phyloP scores from a whole-genome alignment of 2,113 vertebrate species.

The Microcebus ravelobensis region DNA sequence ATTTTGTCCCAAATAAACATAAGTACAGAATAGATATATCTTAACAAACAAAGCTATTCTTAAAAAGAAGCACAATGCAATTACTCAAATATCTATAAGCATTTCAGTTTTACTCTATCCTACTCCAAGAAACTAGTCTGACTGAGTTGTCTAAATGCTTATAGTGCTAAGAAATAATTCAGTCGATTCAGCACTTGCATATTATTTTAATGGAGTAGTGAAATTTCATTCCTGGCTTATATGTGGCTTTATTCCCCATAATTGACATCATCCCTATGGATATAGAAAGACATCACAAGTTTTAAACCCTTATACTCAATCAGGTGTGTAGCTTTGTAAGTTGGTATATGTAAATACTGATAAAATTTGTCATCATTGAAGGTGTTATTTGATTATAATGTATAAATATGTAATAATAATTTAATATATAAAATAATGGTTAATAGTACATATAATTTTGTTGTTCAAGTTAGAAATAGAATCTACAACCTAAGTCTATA shows the following conservation, averaged over 20 bases:
- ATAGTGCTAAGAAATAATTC: slow-evolving; percentile 30
- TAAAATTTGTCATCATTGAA: neutral
- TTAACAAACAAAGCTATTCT: neutral
- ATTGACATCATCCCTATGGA: slow-evolving; percentile 32
- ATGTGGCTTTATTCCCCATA: slow-evolving; percentile 52
- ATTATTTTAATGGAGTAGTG: slow-evolving; percentile 44
- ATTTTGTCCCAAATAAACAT: neutral
- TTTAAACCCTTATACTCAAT: slow-evolving; percentile 43
- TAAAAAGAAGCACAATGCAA: neutral
- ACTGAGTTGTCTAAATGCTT: slow-evolving; percentile 53
- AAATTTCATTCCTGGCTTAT: slow-evolving; percentile 48
- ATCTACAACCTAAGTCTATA: neutral
- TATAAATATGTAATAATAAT: neutral
- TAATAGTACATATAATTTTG: neutral
- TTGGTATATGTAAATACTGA: neutral
- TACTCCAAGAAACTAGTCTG: neutral
- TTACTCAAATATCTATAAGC: neutral
- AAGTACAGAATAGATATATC: neutral
- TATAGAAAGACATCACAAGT: slow-evolving; percentile 5
- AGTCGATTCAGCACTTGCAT: neutral
- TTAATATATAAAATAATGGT: neutral
- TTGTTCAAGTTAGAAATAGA: neutral
- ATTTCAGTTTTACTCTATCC: neutral
- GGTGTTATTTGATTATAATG: neutral
- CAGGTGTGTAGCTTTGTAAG: neutral